Evolutionary conservation across 2,797 vertebrate genomes (phyloP), one percentile per base, ranked within the genome.

Genomic region (Gastrophryne carolinensis): DNA sequence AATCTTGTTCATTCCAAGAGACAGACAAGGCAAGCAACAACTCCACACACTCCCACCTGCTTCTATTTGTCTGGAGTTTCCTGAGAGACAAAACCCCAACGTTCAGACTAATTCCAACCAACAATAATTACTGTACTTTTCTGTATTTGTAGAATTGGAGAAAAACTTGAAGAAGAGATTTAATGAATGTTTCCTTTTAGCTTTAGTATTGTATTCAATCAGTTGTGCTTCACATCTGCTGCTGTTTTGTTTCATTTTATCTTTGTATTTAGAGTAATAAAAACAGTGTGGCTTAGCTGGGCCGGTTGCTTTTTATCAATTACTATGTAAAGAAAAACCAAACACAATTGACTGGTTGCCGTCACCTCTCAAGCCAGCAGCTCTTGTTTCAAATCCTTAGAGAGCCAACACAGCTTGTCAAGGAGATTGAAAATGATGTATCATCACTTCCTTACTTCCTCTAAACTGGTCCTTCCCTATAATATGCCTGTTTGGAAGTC

Each of bases 141-240:
- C 64, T 39, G 64, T 19, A 67, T 67, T 67, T 29, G 62, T 34
- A 32, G 62, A 65, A 63, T 63, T 63, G 44, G 47, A 19, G 62
- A 15, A 66, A 39, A 37, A n/a, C 15, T 39, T 11, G 65, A 26
- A 68, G 65, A 68, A 68, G 52, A 54, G 52, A 68, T 68, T 54
- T 68, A 68, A 68, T 68, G 50, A 68, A 56, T 68, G 65, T 68
- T 68, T 68, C 41, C 65, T 54, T 67, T 26, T 30, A 54, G n/a
- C 34, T n/a, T 32, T 49, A 34, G 21, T 50, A 24, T n/a, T 67
- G 53, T 67, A 54, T 67, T 54, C 34, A 39, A 29, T 54, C 32
- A 68, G 24, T 54, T 54, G 10, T 37, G 19, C 44, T 67, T 32
- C 64, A 68, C 50, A 68, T 68, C 65, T 68, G 65, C 65, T 39